Evolutionary conservation across 2,113 vertebrate species (phyloP).

Genomic region (Drymodes brunneopygia): DNA sequence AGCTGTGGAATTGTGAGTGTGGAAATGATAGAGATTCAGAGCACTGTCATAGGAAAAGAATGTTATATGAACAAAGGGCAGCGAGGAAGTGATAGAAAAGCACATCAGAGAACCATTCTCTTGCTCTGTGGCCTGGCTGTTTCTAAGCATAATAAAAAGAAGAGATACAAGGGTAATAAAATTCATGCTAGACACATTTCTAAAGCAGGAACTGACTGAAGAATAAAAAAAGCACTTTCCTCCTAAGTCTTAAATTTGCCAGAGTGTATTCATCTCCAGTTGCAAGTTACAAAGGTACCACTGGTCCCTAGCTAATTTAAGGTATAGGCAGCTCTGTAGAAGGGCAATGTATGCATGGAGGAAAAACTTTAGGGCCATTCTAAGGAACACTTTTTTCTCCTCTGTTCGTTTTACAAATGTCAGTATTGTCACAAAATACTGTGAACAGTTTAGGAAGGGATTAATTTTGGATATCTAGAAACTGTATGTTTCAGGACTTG

Average conservation of each 20-base stretch:
- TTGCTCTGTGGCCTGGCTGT: not conserved
- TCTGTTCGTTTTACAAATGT: not conserved
- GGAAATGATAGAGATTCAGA: not conserved
- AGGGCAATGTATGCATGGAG: not conserved
- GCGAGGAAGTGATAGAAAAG: not conserved
- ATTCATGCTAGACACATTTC: conserved; percentile 17
- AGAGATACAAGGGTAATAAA: conserved; percentile 45
- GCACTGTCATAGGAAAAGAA: conserved; percentile 1
- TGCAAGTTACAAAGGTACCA: conserved; percentile 29
- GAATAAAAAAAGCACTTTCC: conserved; percentile 6
- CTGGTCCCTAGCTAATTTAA: conserved; percentile 56
- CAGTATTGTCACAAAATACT: not conserved
- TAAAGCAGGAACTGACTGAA: conserved; percentile 45
- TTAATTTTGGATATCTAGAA: not conserved
- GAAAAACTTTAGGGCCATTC: not conserved
- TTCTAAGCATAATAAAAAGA: conserved; percentile 43
- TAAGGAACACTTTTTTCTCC: not conserved
- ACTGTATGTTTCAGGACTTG: not conserved
- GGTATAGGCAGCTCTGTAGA: not conserved
- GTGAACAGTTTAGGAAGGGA: not conserved
- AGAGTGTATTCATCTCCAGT: not conserved
- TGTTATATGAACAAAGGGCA: not conserved
- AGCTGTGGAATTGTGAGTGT: not conserved
- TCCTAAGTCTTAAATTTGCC: conserved; percentile 44
- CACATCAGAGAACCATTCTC: conserved; percentile 29